Evolutionary conservation across 2,888 invertebrate genomes (phyloP).

Genomic region (Drosophila merina): DNA sequence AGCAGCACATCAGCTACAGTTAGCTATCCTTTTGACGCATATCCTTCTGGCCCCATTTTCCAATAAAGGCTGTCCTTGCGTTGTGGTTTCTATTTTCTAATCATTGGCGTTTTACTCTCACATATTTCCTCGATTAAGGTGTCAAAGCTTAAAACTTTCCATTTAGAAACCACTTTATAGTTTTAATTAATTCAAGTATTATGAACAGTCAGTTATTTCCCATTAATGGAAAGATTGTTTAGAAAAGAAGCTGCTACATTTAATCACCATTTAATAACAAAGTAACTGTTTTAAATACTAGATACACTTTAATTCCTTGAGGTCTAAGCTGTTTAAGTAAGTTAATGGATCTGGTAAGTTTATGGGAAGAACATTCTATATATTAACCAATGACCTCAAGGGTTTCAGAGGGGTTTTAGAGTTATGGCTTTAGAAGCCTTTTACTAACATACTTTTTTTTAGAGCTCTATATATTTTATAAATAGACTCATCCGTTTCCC

Average conservation of each 20-base stretch:
- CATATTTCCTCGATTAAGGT: neutral
- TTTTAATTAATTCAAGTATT: neutral
- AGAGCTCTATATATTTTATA: neutral
- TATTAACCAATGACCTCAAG: neutral
- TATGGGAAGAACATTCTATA: neutral
- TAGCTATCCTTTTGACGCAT: conserved; percentile 55
- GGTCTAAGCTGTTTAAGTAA: neutral
- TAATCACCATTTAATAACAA: neutral
- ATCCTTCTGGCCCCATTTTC: conserved; percentile 35
- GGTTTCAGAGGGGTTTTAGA: neutral
- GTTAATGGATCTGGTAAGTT: neutral
- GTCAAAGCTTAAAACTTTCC: neutral
- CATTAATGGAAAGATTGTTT: neutral
- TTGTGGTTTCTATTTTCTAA: conserved; percentile 30
- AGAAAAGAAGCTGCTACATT: neutral
- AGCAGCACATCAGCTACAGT: conserved; percentile 79
- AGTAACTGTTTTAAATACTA: neutral
- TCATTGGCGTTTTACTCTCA: neutral
- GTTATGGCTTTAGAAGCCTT: neutral
- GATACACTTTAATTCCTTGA: neutral
- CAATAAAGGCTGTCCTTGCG: conserved; percentile 63
- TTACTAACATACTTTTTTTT: neutral
- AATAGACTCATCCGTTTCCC: neutral
- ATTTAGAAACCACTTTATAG: neutral
- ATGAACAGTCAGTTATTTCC: neutral